Conservation (phyloP, 1,140 invertebrate genomes). For the Cyclargus thomasi region DNA sequence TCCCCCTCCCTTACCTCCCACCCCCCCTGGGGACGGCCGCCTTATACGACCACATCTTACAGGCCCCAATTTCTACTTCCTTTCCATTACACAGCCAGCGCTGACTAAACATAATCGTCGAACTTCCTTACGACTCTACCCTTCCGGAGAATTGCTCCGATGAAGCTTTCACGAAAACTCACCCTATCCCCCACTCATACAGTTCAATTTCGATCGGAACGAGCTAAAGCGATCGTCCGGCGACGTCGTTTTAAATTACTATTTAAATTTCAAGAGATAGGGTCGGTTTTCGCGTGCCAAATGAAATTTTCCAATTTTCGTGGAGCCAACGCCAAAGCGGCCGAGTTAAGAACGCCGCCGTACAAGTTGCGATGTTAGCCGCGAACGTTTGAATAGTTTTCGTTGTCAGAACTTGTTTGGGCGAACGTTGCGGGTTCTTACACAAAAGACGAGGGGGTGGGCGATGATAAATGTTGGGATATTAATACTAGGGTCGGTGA, state of each 20-base stretch:
- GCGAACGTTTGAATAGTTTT: conserved; percentile 63
- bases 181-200: conserved; percentile 33
- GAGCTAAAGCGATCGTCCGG: conserved; percentile 33
- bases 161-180: conserved; percentile 27
- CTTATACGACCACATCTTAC: conserved; percentile 73
- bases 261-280: conserved; percentile 27
- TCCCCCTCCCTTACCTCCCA: conserved; percentile 31
- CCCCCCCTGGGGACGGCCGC: conserved; percentile 45
- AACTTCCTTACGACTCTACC: conserved; percentile 74
- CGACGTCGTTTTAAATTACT: conserved; percentile 23
- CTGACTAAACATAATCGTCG: conserved; percentile 73
- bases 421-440: conserved; percentile 64
- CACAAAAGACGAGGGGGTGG: conserved; percentile 62
- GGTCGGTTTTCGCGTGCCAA: conserved; percentile 33
- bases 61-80: conserved; percentile 73
- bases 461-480: conserved; percentile 65
- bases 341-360: conserved; percentile 68
- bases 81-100: conserved; percentile 71
- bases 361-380: conserved; percentile 67
- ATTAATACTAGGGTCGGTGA: conserved; percentile 58
- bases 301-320: conserved; percentile 66
- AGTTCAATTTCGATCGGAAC: conserved; percentile 33
- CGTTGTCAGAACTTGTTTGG: conserved; percentile 66
- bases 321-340: conserved; percentile 61
- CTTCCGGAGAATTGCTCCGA: conserved; percentile 60